These are phyloP conservation scores for Serinus canaria DNA, from an alignment of 2,113 vertebrate species.

Conservation along the genomic window DNA sequence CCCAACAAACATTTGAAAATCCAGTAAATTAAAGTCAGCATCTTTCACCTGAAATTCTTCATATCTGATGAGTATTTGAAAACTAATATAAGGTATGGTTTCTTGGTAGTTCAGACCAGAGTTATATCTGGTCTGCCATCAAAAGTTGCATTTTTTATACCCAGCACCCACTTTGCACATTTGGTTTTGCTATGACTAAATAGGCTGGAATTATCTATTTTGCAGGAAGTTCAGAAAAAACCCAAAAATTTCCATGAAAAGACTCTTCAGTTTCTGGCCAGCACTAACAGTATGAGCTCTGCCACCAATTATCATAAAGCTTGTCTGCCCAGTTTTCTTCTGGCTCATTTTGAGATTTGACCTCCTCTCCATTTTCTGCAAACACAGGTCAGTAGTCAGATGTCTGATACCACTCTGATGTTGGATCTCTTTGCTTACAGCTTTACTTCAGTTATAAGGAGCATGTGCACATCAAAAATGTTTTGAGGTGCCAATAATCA, in stretches of 20 bases:
- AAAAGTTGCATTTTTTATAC: neutral
- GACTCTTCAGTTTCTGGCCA: neutral
- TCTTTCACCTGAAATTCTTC: neutral
- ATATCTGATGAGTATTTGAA: neutral
- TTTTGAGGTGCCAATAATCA: neutral
- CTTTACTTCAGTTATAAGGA: neutral
- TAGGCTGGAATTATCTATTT: neutral
- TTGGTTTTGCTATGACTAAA: neutral
- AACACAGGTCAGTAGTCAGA: neutral
- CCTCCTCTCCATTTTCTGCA: neutral
- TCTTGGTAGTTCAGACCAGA: neutral
- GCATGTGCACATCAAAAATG: fast-evolving
- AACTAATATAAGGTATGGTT: neutral
- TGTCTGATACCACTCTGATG: neutral
- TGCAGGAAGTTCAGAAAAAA: neutral
- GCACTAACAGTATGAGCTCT: neutral
- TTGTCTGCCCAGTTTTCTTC: neutral
- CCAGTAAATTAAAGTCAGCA: neutral
- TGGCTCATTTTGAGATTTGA: neutral
- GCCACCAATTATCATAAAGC: neutral
- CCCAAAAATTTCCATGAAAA: neutral
- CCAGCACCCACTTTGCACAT: neutral
- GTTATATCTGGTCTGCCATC: neutral
- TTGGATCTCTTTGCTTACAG: neutral
- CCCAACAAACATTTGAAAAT: neutral